Evolutionary conservation across 2,797 vertebrate genomes (phyloP), one percentile per base, ranked within the genome.

Genomic region (Helostoma temminkii): DNA sequence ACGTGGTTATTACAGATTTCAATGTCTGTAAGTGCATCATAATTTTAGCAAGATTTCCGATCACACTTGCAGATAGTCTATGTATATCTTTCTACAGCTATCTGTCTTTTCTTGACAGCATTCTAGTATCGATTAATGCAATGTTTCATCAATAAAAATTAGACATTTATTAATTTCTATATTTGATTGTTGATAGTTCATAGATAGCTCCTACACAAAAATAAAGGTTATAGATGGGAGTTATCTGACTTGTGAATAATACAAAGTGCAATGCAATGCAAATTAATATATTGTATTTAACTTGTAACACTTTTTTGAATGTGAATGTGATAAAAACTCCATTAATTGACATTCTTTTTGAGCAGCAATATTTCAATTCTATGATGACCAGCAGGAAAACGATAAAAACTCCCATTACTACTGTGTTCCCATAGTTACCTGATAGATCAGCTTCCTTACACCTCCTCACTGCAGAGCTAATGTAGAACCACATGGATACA

Each of bases 361-460:
- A 61, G 45, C 22, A 37, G 39, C 22, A 47, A 26, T 19, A 12
- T 26, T 37, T 11, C 26, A 68, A 37, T 41, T 41, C 21, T 46
- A n/a, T n/a, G 14, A 45, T 46, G 24, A 43, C 46, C 57, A 62
- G 43, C 18, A 41, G 46, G 30, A 25, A 55, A 48, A 60, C 58
- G 65, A 66, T 47, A 45, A 72, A 37, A 42, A 46, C 30, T 8
- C 63, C n/a, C 16, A 46, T 21, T 21, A 53, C 64, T 26, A 39
- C 43, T 54, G 49, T 26, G 66, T 84, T 84, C 42, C 80, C 42
- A 76, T 87, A 54, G 77, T 66, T 69, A 80, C 46, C 1, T 24
- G 36, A 36, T n/a, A 45, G n/a, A 11, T 2, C 22, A 9, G 12
- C 32, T 18, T 34, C 26, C 41, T 42, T 19, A 18, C 32, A 16